phyloP scores from a whole-genome alignment of 2,113 vertebrate species.

The Antechinus stuartii region DNA sequence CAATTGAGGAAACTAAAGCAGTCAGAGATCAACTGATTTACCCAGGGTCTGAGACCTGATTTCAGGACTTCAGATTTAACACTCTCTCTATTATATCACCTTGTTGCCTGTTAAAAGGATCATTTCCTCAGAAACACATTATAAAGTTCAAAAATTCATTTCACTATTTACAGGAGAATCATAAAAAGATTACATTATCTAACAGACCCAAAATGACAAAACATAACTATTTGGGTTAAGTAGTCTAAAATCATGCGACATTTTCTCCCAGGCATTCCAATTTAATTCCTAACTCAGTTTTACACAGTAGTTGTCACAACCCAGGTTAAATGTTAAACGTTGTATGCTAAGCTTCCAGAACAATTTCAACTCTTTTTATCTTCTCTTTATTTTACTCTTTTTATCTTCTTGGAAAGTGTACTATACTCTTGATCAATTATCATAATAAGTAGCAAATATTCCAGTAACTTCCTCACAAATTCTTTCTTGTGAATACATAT shows the following conservation, averaged over 20 bases:
- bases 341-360: not conserved
- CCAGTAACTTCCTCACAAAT: not conserved
- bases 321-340: not conserved
- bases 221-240: not conserved
- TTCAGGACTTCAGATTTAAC: not conserved
- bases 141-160: not conserved
- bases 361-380: not conserved
- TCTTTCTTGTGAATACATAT: not conserved
- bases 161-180: not conserved
- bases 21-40: not conserved
- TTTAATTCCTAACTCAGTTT: not conserved
- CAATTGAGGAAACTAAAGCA: not conserved
- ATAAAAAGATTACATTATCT: not conserved
- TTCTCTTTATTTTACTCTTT: not conserved
- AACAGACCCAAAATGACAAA: not conserved
- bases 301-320: not conserved
- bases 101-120: not conserved
- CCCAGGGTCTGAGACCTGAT: not conserved
- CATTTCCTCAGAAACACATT: not conserved
- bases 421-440: not conserved
- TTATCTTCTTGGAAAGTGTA: not conserved
- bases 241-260: not conserved
- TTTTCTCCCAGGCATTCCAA: not conserved
- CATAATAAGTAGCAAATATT: not conserved
- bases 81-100: not conserved